Percentiles rank a stretch among this genome's conserved stretches.
Conservation (phyloP, 2,888 invertebrate species). For the Platycheirus albimanus region DNA sequence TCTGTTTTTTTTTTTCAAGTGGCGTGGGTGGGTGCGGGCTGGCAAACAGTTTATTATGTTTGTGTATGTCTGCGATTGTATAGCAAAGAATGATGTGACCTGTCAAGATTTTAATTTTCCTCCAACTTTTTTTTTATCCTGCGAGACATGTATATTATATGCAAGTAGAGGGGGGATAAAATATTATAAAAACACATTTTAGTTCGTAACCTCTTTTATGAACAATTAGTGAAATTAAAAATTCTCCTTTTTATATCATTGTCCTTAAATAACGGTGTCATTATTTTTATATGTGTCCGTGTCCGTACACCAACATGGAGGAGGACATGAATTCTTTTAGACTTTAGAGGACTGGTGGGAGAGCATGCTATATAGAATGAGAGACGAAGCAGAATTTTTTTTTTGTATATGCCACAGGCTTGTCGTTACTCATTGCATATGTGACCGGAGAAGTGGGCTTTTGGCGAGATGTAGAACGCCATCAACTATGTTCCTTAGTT, state of each 20-base stretch:
- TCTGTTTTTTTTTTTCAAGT: background rate
- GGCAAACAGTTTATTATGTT: slow-evolving; percentile 7
- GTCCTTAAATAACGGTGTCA: background rate
- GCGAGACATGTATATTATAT: slow-evolving; percentile 5
- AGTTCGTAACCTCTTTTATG: slow-evolving; percentile 39
- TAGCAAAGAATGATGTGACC: slow-evolving; percentile 38
- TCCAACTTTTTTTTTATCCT: slow-evolving; percentile 14
- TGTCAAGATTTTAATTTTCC: slow-evolving; percentile 68
- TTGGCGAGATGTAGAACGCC: slow-evolving; percentile 10
- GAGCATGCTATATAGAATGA: background rate
- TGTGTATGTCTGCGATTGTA: slow-evolving; percentile 3
- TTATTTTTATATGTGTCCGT: background rate
- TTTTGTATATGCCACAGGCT: background rate
- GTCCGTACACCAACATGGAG: background rate
- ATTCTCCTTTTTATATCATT: slow-evolving; percentile 40
- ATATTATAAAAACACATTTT: slow-evolving; percentile 2
- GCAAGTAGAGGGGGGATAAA: background rate
- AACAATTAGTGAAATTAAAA: slow-evolving; percentile 66
- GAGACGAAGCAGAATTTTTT: background rate
- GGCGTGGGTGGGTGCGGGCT: background rate
- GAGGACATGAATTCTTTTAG: too few relatives aligned
- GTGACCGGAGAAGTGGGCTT: slow-evolving; percentile 57
- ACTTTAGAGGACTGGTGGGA: too few relatives aligned
- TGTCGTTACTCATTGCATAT: slow-evolving; percentile 10
- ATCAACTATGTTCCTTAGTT: background rate